Evolutionary conservation across 2,113 vertebrate genomes (phyloP).

Genomic region (Macrotis lagotis): DNA sequence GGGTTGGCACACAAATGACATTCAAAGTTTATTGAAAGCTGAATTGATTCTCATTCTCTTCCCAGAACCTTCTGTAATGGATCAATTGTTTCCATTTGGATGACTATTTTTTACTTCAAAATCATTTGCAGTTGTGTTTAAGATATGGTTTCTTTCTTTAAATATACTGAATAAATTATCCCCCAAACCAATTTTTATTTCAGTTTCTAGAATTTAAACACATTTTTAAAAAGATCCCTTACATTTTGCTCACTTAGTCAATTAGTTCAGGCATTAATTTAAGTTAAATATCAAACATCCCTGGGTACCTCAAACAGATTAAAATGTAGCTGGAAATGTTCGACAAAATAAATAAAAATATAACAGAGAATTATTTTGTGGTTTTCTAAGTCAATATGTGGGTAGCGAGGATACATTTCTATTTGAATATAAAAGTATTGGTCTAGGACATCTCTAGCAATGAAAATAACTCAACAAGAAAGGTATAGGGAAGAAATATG

Average conservation of each 20-base stretch:
- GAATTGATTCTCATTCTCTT: not conserved
- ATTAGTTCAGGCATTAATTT: not conserved
- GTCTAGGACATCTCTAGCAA: not conserved
- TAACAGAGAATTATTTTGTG: not conserved
- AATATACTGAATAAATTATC: not conserved
- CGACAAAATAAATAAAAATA: not conserved
- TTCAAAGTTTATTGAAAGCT: not conserved
- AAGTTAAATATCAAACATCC: not conserved
- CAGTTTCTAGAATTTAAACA: not conserved
- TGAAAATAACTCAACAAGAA: not conserved
- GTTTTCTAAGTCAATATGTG: not conserved
- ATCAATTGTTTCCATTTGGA: not conserved
- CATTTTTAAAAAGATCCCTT: not conserved
- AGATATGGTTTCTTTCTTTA: not conserved
- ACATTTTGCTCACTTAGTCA: not conserved
- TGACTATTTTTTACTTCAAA: not conserved
- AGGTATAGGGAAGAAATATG: not conserved
- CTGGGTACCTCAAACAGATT: not conserved
- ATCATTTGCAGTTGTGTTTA: not conserved
- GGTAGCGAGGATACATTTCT: not conserved
- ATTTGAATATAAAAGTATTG: not conserved
- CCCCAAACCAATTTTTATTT: not conserved
- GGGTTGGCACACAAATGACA: not conserved
- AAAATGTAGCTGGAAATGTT: not conserved
- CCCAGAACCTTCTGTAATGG: slow-evolving; percentile 13